These are phyloP conservation scores for Bombus terrestris DNA, from an alignment of 1,140 invertebrate species.

Conservation along the genomic window DNA sequence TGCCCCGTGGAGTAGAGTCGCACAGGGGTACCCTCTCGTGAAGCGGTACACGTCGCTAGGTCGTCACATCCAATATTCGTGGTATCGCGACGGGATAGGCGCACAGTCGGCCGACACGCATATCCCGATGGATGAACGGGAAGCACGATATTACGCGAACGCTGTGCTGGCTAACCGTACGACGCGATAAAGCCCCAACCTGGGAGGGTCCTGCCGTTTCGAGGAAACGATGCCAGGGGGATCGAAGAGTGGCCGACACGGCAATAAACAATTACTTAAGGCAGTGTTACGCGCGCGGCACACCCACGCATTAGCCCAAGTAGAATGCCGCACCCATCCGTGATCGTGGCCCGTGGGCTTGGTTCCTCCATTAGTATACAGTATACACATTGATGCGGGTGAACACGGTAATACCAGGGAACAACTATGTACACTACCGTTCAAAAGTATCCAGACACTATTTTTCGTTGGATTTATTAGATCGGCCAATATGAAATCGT, in stretches of 20 bases:
- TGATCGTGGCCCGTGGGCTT: slow-evolving; percentile 71
- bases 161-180: slow-evolving; percentile 21
- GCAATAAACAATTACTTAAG: slow-evolving; percentile 82
- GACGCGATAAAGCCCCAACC: slow-evolving; percentile 27
- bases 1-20: neutral
- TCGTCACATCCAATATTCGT: slow-evolving; percentile 8
- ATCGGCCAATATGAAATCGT: too few species aligned
- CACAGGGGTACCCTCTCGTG: neutral
- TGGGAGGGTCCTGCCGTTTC: slow-evolving; percentile 62
- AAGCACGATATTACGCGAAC: slow-evolving; percentile 41
- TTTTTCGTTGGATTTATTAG: neutral
- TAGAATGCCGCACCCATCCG: slow-evolving; percentile 78
- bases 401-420: neutral
- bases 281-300: slow-evolving; percentile 78
- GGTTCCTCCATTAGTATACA: slow-evolving; percentile 59
- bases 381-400: slow-evolving; percentile 33
- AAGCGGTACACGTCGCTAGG: neutral
- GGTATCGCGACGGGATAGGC: slow-evolving; percentile 19
- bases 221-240: slow-evolving; percentile 60
- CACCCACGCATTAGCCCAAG: slow-evolving; percentile 80
- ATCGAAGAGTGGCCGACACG: slow-evolving; percentile 74
- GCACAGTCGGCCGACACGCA: slow-evolving; percentile 29
- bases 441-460: neutral
- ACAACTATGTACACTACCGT: neutral
- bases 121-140: slow-evolving; percentile 44